Evolutionary conservation across 2,113 vertebrate species (phyloP).

Genomic region (Pitta sordida): DNA sequence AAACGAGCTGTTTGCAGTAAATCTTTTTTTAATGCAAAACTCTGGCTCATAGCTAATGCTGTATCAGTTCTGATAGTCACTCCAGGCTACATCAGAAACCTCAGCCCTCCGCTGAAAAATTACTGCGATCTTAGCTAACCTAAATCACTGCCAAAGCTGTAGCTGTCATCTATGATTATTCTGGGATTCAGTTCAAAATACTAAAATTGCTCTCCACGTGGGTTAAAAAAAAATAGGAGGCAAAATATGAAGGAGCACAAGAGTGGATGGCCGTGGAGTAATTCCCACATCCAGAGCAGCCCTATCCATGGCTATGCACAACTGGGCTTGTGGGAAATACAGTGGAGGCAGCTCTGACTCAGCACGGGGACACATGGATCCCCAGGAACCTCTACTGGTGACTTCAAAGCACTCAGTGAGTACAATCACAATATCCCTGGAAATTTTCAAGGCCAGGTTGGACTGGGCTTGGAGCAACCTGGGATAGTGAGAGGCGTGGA

Average conservation of each 20-base stretch:
- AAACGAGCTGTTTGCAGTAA: not conserved
- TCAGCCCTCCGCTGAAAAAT: not conserved
- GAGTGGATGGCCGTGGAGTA: not conserved
- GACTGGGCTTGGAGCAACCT: not conserved
- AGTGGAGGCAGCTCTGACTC: not conserved
- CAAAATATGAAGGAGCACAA: not conserved
- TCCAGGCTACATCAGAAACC: not conserved
- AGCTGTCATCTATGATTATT: not conserved
- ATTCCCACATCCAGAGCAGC: not conserved
- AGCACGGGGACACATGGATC: not conserved
- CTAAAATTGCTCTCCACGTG: not conserved
- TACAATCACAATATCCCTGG: not conserved
- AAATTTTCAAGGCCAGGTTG: not conserved
- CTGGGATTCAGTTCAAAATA: not conserved
- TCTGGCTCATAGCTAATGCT: not conserved
- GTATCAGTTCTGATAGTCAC: not conserved
- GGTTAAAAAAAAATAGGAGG: not conserved
- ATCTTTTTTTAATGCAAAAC: not conserved
- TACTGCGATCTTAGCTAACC: not conserved
- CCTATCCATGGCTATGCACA: rapidly evolving
- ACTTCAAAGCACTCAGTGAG: not conserved
- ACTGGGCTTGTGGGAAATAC: rapidly evolving
- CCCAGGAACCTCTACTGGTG: not conserved
- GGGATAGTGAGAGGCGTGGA: not conserved
- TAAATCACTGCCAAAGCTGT: not conserved